Evolutionary conservation across 2,797 vertebrate genomes (phyloP).

Genomic region (Galaxias olidus): DNA sequence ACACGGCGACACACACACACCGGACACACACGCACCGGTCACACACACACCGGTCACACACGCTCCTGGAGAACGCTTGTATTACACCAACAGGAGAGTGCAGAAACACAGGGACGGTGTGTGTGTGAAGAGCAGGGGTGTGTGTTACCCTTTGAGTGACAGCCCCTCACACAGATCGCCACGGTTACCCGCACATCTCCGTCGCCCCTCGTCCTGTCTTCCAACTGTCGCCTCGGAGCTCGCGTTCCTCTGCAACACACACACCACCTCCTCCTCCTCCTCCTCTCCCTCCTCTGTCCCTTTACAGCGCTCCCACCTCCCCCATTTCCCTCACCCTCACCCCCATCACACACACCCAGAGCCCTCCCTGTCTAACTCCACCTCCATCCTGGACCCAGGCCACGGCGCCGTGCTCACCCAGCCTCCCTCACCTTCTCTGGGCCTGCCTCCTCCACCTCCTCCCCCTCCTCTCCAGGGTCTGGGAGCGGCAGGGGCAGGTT

Average conservation of each 20-base stretch:
- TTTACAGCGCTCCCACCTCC: constrained; percentile 56
- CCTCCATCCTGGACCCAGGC: background rate
- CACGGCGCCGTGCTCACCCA: constrained; percentile 41
- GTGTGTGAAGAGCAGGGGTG: constrained; percentile 12
- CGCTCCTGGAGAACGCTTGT: too few species aligned
- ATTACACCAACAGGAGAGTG: too few species aligned
- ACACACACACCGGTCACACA: too few species aligned
- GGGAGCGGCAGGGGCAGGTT: constrained; percentile 43
- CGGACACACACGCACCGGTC: too few species aligned
- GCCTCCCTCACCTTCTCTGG: constrained; percentile 48
- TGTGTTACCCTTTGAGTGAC: constrained; percentile 42
- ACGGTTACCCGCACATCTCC: constrained; percentile 23
- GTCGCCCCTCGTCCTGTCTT: constrained; percentile 27
- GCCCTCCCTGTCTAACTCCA: background rate
- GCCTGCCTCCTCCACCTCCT: constrained; percentile 53
- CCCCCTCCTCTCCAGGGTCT: constrained; percentile 55
- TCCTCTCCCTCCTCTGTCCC: too few species aligned
- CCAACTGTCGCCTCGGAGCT: constrained; percentile 59
- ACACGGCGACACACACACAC: too few species aligned
- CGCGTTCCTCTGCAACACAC: constrained; percentile 24
- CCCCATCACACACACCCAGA: background rate
- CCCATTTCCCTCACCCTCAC: constrained; percentile 45
- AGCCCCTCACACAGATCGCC: constrained; percentile 38
- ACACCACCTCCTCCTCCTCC: background rate
- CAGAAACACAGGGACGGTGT: too few species aligned